Percentiles rank a stretch among this genome's conserved stretches.
Evolutionary conservation across 2,888 invertebrate genomes (phyloP).

Genomic region (Caradrina kadenii): DNA sequence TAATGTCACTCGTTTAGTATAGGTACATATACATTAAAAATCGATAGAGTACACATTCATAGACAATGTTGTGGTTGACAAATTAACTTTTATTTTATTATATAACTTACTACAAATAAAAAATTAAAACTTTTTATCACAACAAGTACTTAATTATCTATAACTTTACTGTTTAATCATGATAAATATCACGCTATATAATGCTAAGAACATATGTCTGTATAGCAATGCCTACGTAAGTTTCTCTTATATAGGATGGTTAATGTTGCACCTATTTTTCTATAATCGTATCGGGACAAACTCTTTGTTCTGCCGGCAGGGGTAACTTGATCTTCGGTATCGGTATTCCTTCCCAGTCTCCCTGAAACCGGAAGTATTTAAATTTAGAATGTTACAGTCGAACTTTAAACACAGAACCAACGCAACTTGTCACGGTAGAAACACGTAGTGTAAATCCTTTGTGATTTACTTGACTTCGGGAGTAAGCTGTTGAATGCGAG

Average conservation of each 20-base stretch:
- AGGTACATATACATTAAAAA: conserved; percentile 24
- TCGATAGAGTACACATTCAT: conserved; percentile 3
- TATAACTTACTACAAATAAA: not conserved
- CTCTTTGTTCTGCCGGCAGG: conserved; percentile 82
- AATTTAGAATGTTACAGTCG: not conserved
- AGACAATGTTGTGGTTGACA: not conserved
- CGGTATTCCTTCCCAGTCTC: conserved; percentile 90
- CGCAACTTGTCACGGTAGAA: not conserved
- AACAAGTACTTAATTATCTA: conserved; percentile 12
- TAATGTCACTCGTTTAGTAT: conserved; percentile 40
- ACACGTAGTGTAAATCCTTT: too few species aligned
- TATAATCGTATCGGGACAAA: conserved; percentile 69
- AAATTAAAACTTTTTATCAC: conserved; percentile 44
- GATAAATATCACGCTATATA: conserved; percentile 20
- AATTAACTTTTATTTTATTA: not conserved
- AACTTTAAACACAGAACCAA: not conserved
- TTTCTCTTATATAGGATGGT: not conserved
- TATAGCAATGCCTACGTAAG: conserved; percentile 3
- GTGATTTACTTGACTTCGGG: too few species aligned
- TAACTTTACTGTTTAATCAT: not conserved
- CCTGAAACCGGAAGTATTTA: conserved; percentile 72
- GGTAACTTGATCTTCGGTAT: conserved; percentile 88
- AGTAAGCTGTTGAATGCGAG: too few species aligned
- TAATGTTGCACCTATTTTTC: conserved; percentile 31
- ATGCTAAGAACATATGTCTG: not conserved